Evolutionary conservation across 2,888 invertebrate species (phyloP).

Genomic region (Tetranychus piercei): DNA sequence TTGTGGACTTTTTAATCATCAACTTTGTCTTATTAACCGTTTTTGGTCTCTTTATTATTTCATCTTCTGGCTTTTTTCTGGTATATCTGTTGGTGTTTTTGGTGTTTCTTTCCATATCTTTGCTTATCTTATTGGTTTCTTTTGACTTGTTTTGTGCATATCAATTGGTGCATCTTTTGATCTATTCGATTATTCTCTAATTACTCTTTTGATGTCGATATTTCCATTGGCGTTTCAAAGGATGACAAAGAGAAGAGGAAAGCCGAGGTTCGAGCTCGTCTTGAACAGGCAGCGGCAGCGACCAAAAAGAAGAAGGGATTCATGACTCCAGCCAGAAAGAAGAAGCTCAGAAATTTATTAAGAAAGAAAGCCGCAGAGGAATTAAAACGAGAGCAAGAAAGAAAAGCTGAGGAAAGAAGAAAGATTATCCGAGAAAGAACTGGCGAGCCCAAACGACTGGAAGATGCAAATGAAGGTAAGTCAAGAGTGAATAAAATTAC

Average conservation of each 20-base stretch:
- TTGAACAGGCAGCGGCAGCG: conserved; percentile 10
- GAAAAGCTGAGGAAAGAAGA: conserved; percentile 27
- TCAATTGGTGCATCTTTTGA: no score
- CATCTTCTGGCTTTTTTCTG: no score
- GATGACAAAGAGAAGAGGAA: conserved; percentile 13
- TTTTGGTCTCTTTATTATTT: no score
- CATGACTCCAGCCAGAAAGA: conserved; percentile 14
- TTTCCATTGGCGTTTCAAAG: background rate
- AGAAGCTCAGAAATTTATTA: conserved; percentile 24
- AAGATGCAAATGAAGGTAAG: conserved; percentile 27
- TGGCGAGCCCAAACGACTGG: conserved; percentile 24
- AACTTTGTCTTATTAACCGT: no score
- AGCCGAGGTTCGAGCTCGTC: conserved; percentile 12
- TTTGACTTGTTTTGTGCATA: no score
- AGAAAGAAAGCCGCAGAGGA: conserved; percentile 28
- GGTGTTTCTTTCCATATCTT: no score
- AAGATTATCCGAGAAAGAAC: conserved; percentile 26
- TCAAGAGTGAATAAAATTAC: background rate
- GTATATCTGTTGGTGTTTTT: no score
- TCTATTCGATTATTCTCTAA: no score
- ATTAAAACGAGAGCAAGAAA: conserved; percentile 28
- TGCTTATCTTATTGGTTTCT: no score
- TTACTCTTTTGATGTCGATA: no score
- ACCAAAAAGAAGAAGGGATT: conserved; percentile 12
- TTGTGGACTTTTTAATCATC: no score